phyloP scores from a whole-genome alignment of 2,113 vertebrate species.

The Nestor notabilis region DNA sequence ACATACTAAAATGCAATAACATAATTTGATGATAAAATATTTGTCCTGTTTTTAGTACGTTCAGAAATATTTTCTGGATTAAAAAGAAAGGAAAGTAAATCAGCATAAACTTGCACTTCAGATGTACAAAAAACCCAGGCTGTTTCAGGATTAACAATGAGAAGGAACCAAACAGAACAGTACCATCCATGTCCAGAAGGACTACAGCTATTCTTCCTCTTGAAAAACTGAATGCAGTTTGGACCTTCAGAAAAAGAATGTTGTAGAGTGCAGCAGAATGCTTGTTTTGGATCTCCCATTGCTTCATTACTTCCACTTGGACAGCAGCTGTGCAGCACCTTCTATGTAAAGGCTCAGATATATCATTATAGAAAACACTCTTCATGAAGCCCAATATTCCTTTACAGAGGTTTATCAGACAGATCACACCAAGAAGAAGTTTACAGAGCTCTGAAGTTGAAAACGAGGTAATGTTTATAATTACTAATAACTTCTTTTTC shows the following conservation, averaged over 20 bases:
- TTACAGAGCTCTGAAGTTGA: not conserved
- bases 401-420: not conserved
- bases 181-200: not conserved
- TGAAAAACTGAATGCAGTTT: not conserved
- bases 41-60: conserved; percentile 56
- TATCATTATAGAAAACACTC: not conserved
- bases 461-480: not conserved
- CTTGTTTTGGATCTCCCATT: not conserved
- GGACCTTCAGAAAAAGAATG: not conserved
- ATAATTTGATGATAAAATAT: not conserved
- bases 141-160: not conserved
- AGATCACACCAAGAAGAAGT: not conserved
- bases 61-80: conserved; percentile 57
- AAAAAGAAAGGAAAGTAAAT: conserved; percentile 1
- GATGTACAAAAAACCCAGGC: not conserved
- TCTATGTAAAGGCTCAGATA: not conserved
- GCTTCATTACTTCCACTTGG: not conserved
- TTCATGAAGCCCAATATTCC: not conserved
- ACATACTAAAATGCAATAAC: conserved; percentile 2
- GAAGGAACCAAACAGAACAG: not conserved
- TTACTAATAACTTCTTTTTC: not conserved
- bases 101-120: not conserved
- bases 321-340: not conserved
- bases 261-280: not conserved
- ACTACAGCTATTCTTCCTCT: not conserved